A percentile compares a stretch with the other conserved stretches of the same genome.
Evolutionary conservation across 2,113 vertebrate genomes (phyloP).

Genomic region (Sebastes fasciatus): DNA sequence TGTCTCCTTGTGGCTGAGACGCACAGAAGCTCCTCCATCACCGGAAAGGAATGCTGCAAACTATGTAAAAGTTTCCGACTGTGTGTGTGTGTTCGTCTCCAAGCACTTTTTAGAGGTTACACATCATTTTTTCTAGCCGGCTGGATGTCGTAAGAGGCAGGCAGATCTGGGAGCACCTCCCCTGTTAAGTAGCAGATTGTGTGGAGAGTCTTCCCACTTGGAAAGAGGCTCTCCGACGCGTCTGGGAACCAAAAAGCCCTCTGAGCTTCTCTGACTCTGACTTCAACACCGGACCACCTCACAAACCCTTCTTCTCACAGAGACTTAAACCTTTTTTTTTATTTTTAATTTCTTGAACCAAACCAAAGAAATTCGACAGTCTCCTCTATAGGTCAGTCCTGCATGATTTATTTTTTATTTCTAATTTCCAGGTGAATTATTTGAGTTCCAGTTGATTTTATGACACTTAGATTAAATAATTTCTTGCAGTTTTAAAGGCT

Average conservation of each 20-base stretch:
- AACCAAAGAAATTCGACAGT: not conserved
- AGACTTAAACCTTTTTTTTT: slow-evolving; percentile 7
- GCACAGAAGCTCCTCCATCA: slow-evolving; percentile 84
- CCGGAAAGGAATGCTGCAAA: slow-evolving; percentile 89
- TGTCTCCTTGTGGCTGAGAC: slow-evolving; percentile 49
- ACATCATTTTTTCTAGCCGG: slow-evolving; percentile 85
- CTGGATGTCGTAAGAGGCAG: slow-evolving; percentile 90
- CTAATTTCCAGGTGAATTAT: not conserved
- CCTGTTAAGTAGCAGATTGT: slow-evolving; percentile 93
- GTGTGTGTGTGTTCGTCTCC: slow-evolving; percentile 66
- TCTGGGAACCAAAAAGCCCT: slow-evolving; percentile 62
- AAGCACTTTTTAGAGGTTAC: slow-evolving; percentile 65
- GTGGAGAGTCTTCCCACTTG: slow-evolving; percentile 90
- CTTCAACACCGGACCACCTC: slow-evolving; percentile 50
- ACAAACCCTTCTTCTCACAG: slow-evolving; percentile 23
- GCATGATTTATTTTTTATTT: slow-evolving; percentile 7
- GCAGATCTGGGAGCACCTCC: slow-evolving; percentile 89
- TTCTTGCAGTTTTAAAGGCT: not conserved
- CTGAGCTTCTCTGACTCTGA: slow-evolving; percentile 39
- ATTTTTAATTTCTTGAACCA: not conserved
- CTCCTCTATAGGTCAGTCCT: slow-evolving; percentile 56
- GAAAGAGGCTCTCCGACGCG: slow-evolving; percentile 78
- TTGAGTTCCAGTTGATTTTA: not conserved
- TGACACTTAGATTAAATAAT: not conserved
- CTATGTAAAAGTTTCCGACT: slow-evolving; percentile 87